A percentile compares a stretch with the other conserved stretches of the same genome.
Evolutionary conservation across 2,797 vertebrate genomes (phyloP).

Genomic region (Brachyrhaphis roseni): DNA sequence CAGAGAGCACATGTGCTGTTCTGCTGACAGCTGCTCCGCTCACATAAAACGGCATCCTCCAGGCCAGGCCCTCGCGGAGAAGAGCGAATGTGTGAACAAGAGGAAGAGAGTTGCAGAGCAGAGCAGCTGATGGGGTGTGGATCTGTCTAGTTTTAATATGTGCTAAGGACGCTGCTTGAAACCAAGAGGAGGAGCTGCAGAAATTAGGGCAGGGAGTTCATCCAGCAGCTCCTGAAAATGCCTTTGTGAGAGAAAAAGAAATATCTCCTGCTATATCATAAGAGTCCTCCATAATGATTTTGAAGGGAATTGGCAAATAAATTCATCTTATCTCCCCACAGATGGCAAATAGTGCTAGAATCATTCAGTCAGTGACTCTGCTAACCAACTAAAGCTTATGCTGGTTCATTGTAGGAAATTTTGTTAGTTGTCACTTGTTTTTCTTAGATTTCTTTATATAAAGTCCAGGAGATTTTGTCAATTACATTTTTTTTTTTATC

Average conservation of each 20-base stretch:
- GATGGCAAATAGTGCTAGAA: neutral
- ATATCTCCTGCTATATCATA: conserved; percentile 24
- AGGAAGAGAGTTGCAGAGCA: conserved; percentile 29
- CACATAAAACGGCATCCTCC: conserved; percentile 38
- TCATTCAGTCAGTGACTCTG: conserved; percentile 3
- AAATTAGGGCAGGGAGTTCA: conserved; percentile 47
- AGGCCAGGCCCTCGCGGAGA: conserved; percentile 39
- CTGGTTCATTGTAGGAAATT: neutral
- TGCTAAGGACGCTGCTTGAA: conserved; percentile 29
- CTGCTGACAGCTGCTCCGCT: conserved; percentile 63
- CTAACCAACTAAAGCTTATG: too few relatives aligned
- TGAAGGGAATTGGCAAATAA: conserved; percentile 33
- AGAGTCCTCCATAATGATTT: conserved; percentile 53
- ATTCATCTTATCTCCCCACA: conserved; percentile 31
- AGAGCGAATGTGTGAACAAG: conserved; percentile 8
- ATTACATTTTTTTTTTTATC: neutral
- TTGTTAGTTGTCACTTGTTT: neutral
- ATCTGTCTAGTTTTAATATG: conserved; percentile 43
- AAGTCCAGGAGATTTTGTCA: neutral
- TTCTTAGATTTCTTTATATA: neutral
- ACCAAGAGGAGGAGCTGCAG: conserved; percentile 33
- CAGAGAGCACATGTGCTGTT: conserved; percentile 19
- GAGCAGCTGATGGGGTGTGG: conserved; percentile 45
- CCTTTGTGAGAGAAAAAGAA: conserved; percentile 40
- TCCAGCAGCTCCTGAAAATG: conserved; percentile 31